Evolutionary conservation across 2,113 vertebrate genomes (phyloP), one percentile per base, ranked within the genome.

Genomic region (Fukomys damarensis): DNA sequence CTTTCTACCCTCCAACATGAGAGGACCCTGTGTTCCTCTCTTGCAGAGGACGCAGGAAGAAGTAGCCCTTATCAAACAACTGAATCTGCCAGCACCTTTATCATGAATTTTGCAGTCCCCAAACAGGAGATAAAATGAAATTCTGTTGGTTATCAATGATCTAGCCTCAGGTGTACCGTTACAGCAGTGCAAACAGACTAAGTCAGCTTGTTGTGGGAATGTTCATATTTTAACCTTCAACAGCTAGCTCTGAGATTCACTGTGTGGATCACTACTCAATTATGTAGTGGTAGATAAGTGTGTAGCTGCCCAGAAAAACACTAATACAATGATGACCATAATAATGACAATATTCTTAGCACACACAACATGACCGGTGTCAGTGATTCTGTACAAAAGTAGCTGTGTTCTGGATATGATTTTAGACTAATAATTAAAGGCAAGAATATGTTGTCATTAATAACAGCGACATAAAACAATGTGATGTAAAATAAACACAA

Each of bases 21-120:
- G 30, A 63, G 22, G 30, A 28, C 30, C 26, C 0, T 19, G 10
- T 3, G 3, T 49, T 46, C 32, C 5, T 49, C 54, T 7, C 6
- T 56, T 5, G 0, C 20, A 86, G 5, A 49, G 10, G 7, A 22
- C 30, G 0, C 1, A 43, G 1, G 2, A 46, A 24, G 16, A 74
- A 63, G 6, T 17, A 92, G 30, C 0, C 26, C 30, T 79, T 2
- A 43, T 9, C 8, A 9, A 43, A 32, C 4, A 20, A 26, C 2
- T 16, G 30, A 82, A 20, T 1, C 32, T 38, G 14, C n/a, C 41
- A 19, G 2, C 13, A 13, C 0, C n/a, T 13, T 41, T 14, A 56
- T 46, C 2, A 41, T 66, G 17, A 6, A 38, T 19, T 30, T 35
- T 35, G 1, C 8, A 88, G 30, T 12, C 4, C 54, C 17, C 0